These are phyloP conservation scores for Cartodere bifasciata DNA, from an alignment of 2,888 invertebrate species.

Conservation along the genomic window DNA sequence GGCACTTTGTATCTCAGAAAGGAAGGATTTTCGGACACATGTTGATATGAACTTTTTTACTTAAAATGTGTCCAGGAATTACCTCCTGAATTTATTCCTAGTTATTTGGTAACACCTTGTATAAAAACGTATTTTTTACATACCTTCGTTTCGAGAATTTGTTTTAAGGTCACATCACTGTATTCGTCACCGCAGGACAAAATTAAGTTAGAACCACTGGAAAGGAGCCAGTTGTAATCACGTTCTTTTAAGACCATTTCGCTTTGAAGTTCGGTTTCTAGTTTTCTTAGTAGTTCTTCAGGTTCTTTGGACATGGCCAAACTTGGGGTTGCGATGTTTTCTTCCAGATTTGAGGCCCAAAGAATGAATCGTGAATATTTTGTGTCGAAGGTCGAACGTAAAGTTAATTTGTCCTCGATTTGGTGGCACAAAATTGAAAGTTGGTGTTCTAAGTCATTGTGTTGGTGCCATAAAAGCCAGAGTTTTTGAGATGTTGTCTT, in stretches of 20 bases:
- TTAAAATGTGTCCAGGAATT: too few relatives aligned
- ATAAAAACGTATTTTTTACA: too few relatives aligned
- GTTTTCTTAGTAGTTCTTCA: constrained; percentile 55
- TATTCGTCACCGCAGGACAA: constrained; percentile 52
- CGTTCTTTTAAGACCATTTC: constrained; percentile 65
- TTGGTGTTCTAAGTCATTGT: constrained; percentile 69
- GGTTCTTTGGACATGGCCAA: constrained; percentile 45
- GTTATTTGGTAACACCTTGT: too few relatives aligned
- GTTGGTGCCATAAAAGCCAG: constrained; percentile 68
- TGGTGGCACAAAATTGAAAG: constrained; percentile 57
- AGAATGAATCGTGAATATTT: constrained; percentile 50
- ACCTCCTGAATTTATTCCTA: too few relatives aligned
- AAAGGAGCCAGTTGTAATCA: constrained; percentile 65
- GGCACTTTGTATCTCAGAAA: too few relatives aligned
- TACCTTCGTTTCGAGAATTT: constrained; percentile 41
- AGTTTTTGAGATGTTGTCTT: constrained; percentile 65
- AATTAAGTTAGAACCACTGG: constrained; percentile 52
- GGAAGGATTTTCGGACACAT: too few relatives aligned
- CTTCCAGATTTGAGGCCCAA: constrained; percentile 60
- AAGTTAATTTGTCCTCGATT: constrained; percentile 60
- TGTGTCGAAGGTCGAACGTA: constrained; percentile 57
- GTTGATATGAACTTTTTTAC: too few relatives aligned
- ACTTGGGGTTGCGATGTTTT: constrained; percentile 35
- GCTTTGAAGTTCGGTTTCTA: constrained; percentile 62
- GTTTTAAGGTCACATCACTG: constrained; percentile 44